phyloP scores from a whole-genome alignment of 2,113 vertebrate species.

The Percopsis transmontana region DNA sequence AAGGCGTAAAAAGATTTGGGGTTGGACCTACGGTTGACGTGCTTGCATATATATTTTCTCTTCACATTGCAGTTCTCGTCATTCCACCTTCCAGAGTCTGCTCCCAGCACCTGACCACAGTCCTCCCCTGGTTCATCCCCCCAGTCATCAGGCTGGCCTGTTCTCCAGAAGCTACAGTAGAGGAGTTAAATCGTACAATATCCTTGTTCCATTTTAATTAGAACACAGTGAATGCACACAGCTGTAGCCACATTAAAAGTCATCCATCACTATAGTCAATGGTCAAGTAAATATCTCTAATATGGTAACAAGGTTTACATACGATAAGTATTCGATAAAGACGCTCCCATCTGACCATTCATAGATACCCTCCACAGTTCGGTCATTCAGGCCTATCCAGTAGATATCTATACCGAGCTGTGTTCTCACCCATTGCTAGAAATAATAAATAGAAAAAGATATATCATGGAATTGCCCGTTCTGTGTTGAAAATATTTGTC shows the following conservation, averaged over 20 bases:
- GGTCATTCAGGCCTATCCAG: conserved; percentile 81
- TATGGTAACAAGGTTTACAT: conserved; percentile 27
- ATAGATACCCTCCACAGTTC: conserved; percentile 58
- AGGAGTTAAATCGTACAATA: not conserved
- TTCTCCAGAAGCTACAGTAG: conserved; percentile 65
- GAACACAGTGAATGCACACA: no score
- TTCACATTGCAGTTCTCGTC: conserved; percentile 64
- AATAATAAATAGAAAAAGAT: not conserved
- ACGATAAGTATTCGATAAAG: conserved; percentile 66
- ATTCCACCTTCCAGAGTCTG: conserved; percentile 66
- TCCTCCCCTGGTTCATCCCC: conserved; percentile 46
- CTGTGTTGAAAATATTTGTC: not conserved
- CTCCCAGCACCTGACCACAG: conserved; percentile 59
- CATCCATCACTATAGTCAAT: not conserved
- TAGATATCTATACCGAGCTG: conserved; percentile 64
- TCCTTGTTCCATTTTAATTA: no score
- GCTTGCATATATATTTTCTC: conserved; percentile 77
- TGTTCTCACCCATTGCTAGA: conserved; percentile 75
- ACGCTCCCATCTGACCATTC: conserved; percentile 76
- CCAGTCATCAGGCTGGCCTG: conserved; percentile 76
- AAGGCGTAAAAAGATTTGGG: not conserved
- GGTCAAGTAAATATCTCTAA: not conserved
- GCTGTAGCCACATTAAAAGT: not conserved
- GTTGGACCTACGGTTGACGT: conserved; percentile 60
- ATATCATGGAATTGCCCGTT: not conserved